These are phyloP conservation scores for Diplosoma virens DNA, from an alignment of 23 tunicate genomes.

Conservation along the genomic window DNA sequence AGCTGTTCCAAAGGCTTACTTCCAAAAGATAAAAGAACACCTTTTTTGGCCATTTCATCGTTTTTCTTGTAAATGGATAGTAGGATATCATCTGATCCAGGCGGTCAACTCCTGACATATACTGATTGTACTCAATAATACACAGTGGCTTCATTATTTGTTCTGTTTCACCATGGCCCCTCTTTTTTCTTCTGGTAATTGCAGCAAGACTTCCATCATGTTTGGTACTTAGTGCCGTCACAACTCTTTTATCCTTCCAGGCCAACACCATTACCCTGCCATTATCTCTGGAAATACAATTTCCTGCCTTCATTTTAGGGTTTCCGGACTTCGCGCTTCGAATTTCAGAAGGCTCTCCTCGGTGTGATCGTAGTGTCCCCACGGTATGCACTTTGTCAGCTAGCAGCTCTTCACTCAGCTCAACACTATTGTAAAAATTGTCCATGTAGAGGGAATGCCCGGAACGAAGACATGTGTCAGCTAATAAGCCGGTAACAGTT, in stretches of 20 bases:
- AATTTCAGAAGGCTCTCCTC: slow-evolving; percentile 26
- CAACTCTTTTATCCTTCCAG: slow-evolving; percentile 33
- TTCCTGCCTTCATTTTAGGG: neutral
- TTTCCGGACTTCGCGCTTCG: slow-evolving; percentile 4
- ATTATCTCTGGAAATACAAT: too few species aligned
- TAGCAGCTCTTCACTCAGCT: slow-evolving; percentile 24
- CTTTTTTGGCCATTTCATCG: slow-evolving; percentile 20
- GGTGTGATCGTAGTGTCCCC: slow-evolving; percentile 24
- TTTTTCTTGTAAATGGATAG: slow-evolving; percentile 29
- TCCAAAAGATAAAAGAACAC: slow-evolving; percentile 22
- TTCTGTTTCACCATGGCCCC: slow-evolving; percentile 6
- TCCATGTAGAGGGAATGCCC: slow-evolving; percentile 36
- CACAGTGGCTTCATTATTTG: neutral
- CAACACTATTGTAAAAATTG: slow-evolving; percentile 39
- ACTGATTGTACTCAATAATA: slow-evolving; percentile 28
- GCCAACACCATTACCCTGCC: slow-evolving; percentile 6
- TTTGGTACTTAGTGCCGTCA: slow-evolving; percentile 28
- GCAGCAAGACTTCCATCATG: slow-evolving; percentile 6
- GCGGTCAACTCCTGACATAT: slow-evolving; percentile 31
- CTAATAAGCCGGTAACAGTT: slow-evolving; percentile 31
- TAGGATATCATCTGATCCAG: slow-evolving; percentile 34
- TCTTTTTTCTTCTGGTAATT: neutral
- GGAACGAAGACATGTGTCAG: neutral
- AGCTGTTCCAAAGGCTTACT: slow-evolving; percentile 17
- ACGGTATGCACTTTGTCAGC: slow-evolving; percentile 23